Percentiles rank a stretch among this genome's conserved stretches.
Conservation (phyloP, 2,113 vertebrate genomes). For the Ageneiosus marmoratus region DNA sequence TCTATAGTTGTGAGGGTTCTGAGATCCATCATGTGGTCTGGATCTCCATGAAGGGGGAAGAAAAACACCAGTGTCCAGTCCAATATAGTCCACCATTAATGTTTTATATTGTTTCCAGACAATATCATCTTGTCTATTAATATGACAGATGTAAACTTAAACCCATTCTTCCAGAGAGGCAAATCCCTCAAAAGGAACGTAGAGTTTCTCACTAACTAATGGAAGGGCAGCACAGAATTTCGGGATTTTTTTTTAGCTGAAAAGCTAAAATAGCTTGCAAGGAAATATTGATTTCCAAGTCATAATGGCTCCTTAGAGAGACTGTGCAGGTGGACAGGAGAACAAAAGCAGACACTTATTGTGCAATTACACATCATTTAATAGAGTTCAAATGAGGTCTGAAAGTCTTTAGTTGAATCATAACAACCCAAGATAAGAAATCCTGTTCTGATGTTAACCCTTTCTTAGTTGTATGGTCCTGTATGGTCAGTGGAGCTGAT, state of each 20-base stretch:
- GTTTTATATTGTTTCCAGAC: neutral
- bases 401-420: neutral
- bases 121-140: neutral
- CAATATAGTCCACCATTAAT: neutral
- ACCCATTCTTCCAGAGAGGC: neutral
- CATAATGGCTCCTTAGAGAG: constrained; percentile 10
- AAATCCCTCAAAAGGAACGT: neutral
- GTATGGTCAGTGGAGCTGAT: too few species aligned
- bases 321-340: neutral
- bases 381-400: constrained; percentile 14
- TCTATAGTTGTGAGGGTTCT: too few species aligned
- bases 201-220: neutral
- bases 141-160: neutral
- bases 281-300: constrained; percentile 27
- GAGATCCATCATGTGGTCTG: too few species aligned
- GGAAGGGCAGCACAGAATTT: neutral
- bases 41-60: neutral
- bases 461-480: too few species aligned
- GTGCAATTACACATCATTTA: constrained; percentile 5
- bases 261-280: neutral
- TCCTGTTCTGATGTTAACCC: neutral
- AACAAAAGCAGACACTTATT: constrained; percentile 13
- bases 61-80: neutral
- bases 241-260: neutral
- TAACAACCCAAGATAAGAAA: neutral